Conservation (phyloP, 2,113 vertebrate genomes). For the Archilochus colubris region DNA sequence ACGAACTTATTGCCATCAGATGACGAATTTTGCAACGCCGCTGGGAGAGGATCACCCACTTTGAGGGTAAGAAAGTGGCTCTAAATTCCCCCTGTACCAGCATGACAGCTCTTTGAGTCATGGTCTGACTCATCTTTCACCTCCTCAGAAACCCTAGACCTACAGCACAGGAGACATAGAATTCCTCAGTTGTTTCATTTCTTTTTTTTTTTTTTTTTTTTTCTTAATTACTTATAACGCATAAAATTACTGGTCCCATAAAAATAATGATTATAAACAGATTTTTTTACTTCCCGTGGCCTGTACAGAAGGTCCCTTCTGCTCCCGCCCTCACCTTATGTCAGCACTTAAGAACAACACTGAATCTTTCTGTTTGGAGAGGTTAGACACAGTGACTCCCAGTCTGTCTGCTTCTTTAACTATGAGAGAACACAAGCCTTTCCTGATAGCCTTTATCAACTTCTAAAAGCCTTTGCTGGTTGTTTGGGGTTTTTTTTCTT, state of each 20-base stretch:
- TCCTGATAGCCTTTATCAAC: constrained; percentile 23
- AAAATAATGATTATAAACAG: constrained; percentile 19
- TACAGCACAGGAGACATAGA: constrained; percentile 27
- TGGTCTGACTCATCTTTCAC: constrained; percentile 33
- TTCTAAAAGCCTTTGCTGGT: neutral
- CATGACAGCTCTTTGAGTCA: constrained; percentile 11
- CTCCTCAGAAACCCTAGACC: constrained; percentile 1
- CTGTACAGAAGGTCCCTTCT: neutral
- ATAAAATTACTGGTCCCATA: neutral
- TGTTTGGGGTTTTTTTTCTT: no score
- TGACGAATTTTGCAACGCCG: constrained; percentile 1
- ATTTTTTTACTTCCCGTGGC: neutral
- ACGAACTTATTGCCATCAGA: neutral
- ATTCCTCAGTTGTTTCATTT: neutral
- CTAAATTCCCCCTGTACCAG: neutral
- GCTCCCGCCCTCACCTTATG: neutral
- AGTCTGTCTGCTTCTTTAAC: neutral
- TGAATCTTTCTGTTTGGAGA: neutral
- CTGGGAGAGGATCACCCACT: constrained; percentile 56
- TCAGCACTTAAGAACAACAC: neutral
- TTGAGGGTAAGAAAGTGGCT: constrained; percentile 24
- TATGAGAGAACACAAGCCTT: neutral
- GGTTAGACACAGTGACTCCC: neutral
- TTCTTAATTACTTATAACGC: neutral
- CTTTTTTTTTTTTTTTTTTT: no score